A percentile compares a stretch with the other conserved stretches of the same genome.
phyloP scores from a whole-genome alignment of 35 echinoderm and acorn worm species.

The Apostichopus parvimensis region DNA sequence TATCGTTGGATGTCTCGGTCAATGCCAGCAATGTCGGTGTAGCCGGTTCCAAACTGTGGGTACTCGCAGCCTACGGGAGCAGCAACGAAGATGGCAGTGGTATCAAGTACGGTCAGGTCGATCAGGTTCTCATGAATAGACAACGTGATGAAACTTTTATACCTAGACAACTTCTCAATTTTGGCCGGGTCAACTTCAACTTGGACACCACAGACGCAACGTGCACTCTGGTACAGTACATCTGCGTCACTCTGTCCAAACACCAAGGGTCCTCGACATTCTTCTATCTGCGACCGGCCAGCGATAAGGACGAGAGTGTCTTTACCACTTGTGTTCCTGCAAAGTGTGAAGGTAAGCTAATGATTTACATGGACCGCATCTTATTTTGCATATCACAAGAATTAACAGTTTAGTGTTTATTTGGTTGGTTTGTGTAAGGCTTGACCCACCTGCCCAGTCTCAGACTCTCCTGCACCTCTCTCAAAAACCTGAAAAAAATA shows the following conservation, averaged over 20 bases:
- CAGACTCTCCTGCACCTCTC: too few relatives aligned
- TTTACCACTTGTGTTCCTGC: constrained; percentile 73
- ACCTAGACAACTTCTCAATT: constrained; percentile 58
- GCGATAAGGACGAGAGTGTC: constrained; percentile 41
- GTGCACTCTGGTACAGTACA: constrained; percentile 64
- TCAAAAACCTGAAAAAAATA: too few relatives aligned
- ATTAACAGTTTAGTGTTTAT: too few relatives aligned
- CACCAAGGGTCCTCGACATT: constrained; percentile 57
- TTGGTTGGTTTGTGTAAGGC: too few relatives aligned
- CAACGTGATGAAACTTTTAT: constrained; percentile 46
- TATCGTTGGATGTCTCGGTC: constrained; percentile 47
- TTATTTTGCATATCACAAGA: too few relatives aligned
- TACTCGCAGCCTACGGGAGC: constrained; percentile 56
- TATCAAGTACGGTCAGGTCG: constrained; percentile 14
- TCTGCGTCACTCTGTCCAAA: constrained; percentile 80
- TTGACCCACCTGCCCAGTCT: too few relatives aligned
- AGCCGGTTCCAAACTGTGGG: constrained; percentile 68
- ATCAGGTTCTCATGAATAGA: constrained; percentile 48
- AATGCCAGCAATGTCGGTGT: constrained; percentile 54
- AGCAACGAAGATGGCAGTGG: constrained; percentile 46
- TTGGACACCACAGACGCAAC: constrained; percentile 53
- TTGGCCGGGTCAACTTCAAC: constrained; percentile 63
- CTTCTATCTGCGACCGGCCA: constrained; percentile 57
- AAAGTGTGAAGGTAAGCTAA: constrained; percentile 71
- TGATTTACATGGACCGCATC: too few relatives aligned